Base-by-base conservation (phyloP, 2,888 invertebrate genomes). In the Lamellibrachia columna region DNA sequence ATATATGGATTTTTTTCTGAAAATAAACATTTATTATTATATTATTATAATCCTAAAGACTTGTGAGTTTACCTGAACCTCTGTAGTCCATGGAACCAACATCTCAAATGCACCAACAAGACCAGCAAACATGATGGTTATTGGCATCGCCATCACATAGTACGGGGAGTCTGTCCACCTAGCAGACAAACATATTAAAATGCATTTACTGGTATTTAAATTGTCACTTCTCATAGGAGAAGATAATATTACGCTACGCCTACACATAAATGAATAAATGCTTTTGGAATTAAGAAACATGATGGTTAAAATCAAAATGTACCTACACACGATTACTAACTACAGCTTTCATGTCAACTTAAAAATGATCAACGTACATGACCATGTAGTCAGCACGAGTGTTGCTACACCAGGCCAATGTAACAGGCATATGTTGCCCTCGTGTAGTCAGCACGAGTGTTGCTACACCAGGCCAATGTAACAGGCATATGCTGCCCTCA, bases 41-140 rank as follows among this genome's bases (percentile, higher is more conserved):
- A 91, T 22, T 91, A 28, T 91, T 1, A 40, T 6, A 52, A 28
- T 11, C 53, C 7, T 91, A 28, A 60, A 8, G 9, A 91, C 6
- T 53, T 91, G 22, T 7, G 52, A 53, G 11, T 91, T 92, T 28
- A 94, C 94, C 92, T 93, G 91, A 22, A 93, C 90, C 52, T 94
- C 93, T 7, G 58, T 28, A 90, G 92, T 92, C 93, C 94, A 94
- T 2, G 94, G 94, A 90, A 94, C 53, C 2, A 94, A 92, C 9
- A 94, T 93, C 90, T 94, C 94, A 55, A 94, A 94, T 1, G 94
- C 94, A 91, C 93, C 93, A 28, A 93, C 94, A 3, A 94, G 60
- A 53, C 94, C 93, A 11, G 94, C 94, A 93, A 94, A 94, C 94
- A 94, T 94, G 90, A 93, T 94, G 11, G 93, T 94, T 53, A 94